phyloP scores from a whole-genome alignment of 2,797 vertebrate genomes.

The Spinus pinus region DNA sequence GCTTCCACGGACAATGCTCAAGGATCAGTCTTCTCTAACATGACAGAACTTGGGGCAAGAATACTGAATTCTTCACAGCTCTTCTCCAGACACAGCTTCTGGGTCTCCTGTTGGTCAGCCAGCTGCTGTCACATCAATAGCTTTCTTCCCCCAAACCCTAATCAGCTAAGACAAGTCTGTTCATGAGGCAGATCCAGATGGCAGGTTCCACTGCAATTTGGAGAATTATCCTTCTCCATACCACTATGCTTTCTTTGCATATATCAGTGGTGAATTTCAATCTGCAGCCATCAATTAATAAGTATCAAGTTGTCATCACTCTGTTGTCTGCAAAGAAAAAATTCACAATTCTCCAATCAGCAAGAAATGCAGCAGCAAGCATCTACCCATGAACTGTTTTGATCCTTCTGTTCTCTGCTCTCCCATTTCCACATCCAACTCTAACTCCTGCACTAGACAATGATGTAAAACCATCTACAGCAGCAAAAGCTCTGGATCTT shows the following conservation, averaged over 20 bases:
- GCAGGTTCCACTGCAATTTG: neutral
- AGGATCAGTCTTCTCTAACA: neutral
- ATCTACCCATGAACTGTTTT: neutral
- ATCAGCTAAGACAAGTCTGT: neutral
- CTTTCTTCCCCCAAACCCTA: neutral
- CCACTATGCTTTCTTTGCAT: neutral
- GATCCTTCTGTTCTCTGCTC: neutral
- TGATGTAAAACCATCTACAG: neutral
- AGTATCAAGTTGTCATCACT: conserved; percentile 74
- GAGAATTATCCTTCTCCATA: neutral
- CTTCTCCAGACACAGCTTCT: conserved; percentile 11
- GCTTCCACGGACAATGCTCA: neutral
- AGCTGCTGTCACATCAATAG: neutral
- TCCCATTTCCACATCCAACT: neutral
- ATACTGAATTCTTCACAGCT: neutral
- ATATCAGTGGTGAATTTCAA: neutral
- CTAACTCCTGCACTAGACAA: neutral
- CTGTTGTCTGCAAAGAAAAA: conserved; percentile 59
- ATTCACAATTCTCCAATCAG: neutral
- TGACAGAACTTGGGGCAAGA: neutral
- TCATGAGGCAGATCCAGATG: neutral
- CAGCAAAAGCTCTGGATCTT: neutral
- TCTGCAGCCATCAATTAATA: conserved; percentile 56
- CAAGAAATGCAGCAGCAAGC: neutral
- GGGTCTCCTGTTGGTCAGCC: neutral